phyloP scores from a whole-genome alignment of 2,113 vertebrate species.

The Morone saxatilis region DNA sequence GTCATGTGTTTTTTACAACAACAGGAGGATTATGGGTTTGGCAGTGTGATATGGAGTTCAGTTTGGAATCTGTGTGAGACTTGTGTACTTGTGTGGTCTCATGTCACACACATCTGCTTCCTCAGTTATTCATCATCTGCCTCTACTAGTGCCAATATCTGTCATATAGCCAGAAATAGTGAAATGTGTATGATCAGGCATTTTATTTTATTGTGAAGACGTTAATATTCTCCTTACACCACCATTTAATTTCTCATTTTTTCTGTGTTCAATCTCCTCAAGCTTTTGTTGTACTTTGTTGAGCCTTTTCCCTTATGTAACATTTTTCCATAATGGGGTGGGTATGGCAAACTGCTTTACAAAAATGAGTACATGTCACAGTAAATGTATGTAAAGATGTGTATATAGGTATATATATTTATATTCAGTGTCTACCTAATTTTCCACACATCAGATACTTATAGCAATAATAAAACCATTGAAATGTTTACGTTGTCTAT shows the following conservation, averaged over 20 bases:
- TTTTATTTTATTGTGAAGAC: background rate
- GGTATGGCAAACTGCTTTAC: background rate
- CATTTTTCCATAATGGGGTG: background rate
- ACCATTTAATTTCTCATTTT: too few species aligned
- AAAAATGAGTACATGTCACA: background rate
- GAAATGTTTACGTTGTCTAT: background rate
- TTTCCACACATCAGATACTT: too few species aligned
- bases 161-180: background rate
- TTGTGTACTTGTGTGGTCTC: constrained; percentile 19
- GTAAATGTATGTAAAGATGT: background rate
- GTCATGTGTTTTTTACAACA: background rate
- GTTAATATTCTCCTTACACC: background rate
- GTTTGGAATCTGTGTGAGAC: constrained; percentile 19
- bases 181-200: background rate
- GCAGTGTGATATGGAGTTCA: background rate
- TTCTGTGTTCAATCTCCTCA: background rate
- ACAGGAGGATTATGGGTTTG: constrained; percentile 17
- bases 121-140: constrained; percentile 16
- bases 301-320: background rate
- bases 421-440: too few species aligned
- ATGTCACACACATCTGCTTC: constrained; percentile 47
- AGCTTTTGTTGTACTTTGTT: background rate
- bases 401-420: too few species aligned
- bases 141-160: background rate
- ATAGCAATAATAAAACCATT: background rate